These are phyloP conservation scores for Hippotragus niger DNA, from an alignment of 2,113 vertebrate species.

Conservation along the genomic window DNA sequence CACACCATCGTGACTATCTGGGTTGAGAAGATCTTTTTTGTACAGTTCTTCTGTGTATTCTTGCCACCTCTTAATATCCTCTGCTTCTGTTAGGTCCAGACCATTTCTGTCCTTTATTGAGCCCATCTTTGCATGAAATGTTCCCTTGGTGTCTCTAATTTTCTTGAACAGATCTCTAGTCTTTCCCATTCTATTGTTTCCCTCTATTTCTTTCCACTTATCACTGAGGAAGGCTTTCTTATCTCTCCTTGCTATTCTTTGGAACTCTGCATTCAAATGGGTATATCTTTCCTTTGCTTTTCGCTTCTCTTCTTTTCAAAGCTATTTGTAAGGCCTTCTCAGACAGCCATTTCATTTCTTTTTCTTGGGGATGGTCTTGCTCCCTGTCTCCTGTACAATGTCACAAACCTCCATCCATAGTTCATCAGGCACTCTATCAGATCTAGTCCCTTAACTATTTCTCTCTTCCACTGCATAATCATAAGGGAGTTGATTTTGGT, in stretches of 20 bases:
- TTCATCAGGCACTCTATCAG: neutral
- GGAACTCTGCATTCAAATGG: neutral
- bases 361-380: neutral
- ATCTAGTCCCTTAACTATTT: neutral
- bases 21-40: no score
- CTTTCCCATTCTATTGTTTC: neutral
- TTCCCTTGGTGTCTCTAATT: neutral
- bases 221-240: neutral
- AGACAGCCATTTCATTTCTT: neutral
- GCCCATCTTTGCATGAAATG: neutral
- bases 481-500: neutral
- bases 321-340: neutral
- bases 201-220: neutral
- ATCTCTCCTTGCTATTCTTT: neutral
- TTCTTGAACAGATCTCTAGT: neutral
- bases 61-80: no score
- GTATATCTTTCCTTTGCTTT: neutral
- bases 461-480: neutral
- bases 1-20: no score
- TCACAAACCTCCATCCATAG: neutral
- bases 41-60: no score
- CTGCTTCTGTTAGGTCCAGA: no score
- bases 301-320: neutral
- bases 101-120: neutral
- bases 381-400: neutral